Conservation (phyloP, 2,797 vertebrate species). For the Nannoperca obscura region DNA sequence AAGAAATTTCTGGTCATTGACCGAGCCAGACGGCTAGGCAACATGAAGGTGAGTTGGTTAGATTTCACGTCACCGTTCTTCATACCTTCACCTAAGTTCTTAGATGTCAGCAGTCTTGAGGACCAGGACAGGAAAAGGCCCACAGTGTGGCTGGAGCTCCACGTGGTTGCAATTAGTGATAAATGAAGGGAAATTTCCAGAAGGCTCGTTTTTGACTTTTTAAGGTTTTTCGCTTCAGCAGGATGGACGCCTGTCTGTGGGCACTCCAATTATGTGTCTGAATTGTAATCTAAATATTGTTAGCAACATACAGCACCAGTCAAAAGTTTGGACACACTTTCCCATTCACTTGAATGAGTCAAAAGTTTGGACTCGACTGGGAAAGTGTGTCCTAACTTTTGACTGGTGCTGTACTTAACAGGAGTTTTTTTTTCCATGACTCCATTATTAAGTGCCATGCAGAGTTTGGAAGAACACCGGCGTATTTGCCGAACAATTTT, state of each 20-base stretch:
- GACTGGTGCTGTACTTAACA: no score
- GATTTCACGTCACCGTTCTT: constrained; percentile 35
- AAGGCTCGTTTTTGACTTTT: constrained; percentile 7
- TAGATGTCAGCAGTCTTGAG: constrained; percentile 31
- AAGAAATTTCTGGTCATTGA: constrained; percentile 97
- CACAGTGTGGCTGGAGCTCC: neutral
- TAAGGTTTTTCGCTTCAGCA: neutral
- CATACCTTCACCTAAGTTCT: constrained; percentile 15
- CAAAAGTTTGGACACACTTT: no score
- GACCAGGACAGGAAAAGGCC: neutral
- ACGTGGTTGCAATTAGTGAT: constrained; percentile 57
- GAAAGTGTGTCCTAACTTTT: no score
- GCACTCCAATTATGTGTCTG: neutral
- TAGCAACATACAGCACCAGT: neutral
- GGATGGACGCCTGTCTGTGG: neutral
- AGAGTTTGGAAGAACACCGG: neutral
- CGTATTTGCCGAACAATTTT: neutral
- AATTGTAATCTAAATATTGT: constrained; percentile 29
- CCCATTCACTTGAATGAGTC: no score
- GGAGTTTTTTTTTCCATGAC: neutral
- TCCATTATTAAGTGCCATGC: neutral
- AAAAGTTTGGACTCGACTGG: no score
- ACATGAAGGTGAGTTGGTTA: constrained; percentile 93
- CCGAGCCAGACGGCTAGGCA: constrained; percentile 92
- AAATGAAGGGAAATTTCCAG: constrained; percentile 8